These are phyloP conservation scores for Drosophila acutilabella DNA, from an alignment of 2,888 invertebrate genomes.

Conservation along the genomic window DNA sequence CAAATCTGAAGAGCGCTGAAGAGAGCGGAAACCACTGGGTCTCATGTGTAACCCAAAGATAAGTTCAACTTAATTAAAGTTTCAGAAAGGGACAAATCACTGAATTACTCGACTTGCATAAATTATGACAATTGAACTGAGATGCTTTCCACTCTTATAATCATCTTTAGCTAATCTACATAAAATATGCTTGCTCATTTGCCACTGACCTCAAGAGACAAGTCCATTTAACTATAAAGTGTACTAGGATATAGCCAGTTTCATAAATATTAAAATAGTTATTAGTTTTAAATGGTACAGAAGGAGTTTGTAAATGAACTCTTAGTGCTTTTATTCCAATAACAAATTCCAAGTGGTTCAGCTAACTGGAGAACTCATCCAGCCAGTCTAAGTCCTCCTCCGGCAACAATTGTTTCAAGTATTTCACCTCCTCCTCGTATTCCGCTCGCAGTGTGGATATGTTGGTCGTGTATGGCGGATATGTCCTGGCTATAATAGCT, in stretches of 20 bases:
- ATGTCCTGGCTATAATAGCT: slow-evolving; percentile 22
- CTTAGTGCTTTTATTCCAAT: background rate
- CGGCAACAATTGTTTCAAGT: slow-evolving; percentile 19
- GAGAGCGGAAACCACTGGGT: slow-evolving; percentile 32
- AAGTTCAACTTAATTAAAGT: slow-evolving; percentile 79
- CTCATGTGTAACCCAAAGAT: slow-evolving; percentile 74
- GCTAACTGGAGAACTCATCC: slow-evolving; percentile 8
- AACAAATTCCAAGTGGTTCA: background rate
- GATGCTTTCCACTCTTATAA: slow-evolving; percentile 22
- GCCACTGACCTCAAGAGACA: slow-evolving; percentile 3
- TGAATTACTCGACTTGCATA: slow-evolving; percentile 56
- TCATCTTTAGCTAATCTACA: slow-evolving; percentile 23
- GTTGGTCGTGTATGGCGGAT: slow-evolving; percentile 21
- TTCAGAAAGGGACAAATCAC: slow-evolving; percentile 65
- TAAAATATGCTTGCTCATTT: slow-evolving; percentile 20
- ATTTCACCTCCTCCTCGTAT: slow-evolving; percentile 17
- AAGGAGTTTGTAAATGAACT: too few relatives aligned
- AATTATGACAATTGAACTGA: slow-evolving; percentile 59
- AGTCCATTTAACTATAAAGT: background rate
- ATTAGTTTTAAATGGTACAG: too few relatives aligned
- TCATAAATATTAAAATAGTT: too few relatives aligned
- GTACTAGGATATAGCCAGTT: too few relatives aligned
- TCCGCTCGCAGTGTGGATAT: slow-evolving; percentile 9
- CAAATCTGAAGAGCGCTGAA: slow-evolving; percentile 1
- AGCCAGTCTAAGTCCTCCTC: slow-evolving; percentile 24